Evolutionary conservation across 2,888 invertebrate genomes (phyloP).

Genomic region (Drosophila neutralis): DNA sequence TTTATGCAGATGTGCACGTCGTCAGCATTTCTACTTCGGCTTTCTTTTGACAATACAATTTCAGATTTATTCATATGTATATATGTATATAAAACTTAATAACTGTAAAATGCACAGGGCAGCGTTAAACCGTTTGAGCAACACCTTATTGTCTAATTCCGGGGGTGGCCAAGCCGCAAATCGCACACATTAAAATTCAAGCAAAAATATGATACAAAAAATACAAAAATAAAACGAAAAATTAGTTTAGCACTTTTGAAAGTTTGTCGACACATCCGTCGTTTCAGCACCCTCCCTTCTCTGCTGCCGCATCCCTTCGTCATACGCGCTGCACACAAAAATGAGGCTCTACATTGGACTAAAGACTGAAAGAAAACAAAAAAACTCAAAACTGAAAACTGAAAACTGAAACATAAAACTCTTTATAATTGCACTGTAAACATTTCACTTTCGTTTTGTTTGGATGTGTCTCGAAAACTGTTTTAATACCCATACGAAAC

Average conservation of each 20-base stretch:
- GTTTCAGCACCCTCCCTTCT: background rate
- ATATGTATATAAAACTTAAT: constrained; percentile 6
- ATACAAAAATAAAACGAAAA: constrained; percentile 38
- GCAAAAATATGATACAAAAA: constrained; percentile 7
- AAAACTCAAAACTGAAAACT: constrained; percentile 1
- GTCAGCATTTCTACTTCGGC: constrained; percentile 65
- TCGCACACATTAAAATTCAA: constrained; percentile 23
- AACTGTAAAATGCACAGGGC: constrained; percentile 10
- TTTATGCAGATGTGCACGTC: constrained; percentile 57
- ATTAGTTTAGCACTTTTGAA: constrained; percentile 79
- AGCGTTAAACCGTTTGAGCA: constrained; percentile 35
- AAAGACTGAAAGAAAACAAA: background rate
- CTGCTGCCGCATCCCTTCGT: constrained; percentile 27
- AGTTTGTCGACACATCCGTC: constrained; percentile 57
- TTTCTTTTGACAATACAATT: constrained; percentile 66
- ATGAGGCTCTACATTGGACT: constrained; percentile 37
- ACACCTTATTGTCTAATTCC: constrained; percentile 33
- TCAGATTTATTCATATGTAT: constrained; percentile 21
- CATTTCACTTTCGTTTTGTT: constrained; percentile 74
- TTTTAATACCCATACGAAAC: constrained; percentile 47
- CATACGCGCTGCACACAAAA: constrained; percentile 71
- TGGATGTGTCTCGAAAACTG: constrained; percentile 38
- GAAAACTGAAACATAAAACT: constrained; percentile 76
- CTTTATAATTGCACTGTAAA: constrained; percentile 80
- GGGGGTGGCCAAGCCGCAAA: constrained; percentile 64